Conservation (phyloP, 2,113 vertebrate genomes). For the Bucco capensis region DNA sequence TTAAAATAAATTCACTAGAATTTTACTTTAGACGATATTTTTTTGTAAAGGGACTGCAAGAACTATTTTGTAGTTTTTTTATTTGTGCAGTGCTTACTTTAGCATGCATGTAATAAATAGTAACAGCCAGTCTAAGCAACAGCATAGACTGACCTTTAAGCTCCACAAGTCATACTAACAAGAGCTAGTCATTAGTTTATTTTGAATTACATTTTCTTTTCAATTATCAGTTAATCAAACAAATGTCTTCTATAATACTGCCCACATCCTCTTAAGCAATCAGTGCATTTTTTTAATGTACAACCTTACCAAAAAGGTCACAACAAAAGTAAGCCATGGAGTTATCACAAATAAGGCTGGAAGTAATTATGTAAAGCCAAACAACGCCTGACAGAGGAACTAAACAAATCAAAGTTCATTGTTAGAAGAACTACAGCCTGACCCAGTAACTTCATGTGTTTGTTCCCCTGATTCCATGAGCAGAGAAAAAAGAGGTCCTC, state of each 20-base stretch:
- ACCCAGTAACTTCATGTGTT: slow-evolving; percentile 49
- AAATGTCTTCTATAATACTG: slow-evolving; percentile 28
- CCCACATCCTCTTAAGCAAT: slow-evolving; percentile 51
- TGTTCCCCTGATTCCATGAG: slow-evolving; percentile 48
- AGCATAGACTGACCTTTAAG: slow-evolving; percentile 15
- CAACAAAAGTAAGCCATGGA: slow-evolving; percentile 59
- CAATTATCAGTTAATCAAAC: slow-evolving; percentile 42
- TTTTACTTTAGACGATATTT: background rate
- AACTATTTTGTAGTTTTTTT: background rate
- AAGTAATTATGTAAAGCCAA: slow-evolving; percentile 66
- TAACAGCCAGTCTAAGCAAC: background rate
- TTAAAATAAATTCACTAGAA: background rate
- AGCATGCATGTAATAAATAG: background rate
- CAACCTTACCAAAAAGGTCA: slow-evolving; percentile 49
- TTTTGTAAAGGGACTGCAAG: background rate
- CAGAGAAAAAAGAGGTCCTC: slow-evolving; percentile 45
- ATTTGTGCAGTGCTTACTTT: background rate
- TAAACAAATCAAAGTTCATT: slow-evolving; percentile 67
- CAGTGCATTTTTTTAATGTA: background rate
- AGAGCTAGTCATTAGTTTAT: background rate
- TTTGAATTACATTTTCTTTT: slow-evolving; percentile 38
- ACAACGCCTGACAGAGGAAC: slow-evolving; percentile 62
- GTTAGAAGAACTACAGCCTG: slow-evolving; percentile 49
- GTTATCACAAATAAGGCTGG: slow-evolving; percentile 66
- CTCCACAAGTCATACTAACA: background rate